These are phyloP conservation scores for Pygoscelis antarcticus DNA, from an alignment of 2,113 vertebrate genomes.

Conservation along the genomic window DNA sequence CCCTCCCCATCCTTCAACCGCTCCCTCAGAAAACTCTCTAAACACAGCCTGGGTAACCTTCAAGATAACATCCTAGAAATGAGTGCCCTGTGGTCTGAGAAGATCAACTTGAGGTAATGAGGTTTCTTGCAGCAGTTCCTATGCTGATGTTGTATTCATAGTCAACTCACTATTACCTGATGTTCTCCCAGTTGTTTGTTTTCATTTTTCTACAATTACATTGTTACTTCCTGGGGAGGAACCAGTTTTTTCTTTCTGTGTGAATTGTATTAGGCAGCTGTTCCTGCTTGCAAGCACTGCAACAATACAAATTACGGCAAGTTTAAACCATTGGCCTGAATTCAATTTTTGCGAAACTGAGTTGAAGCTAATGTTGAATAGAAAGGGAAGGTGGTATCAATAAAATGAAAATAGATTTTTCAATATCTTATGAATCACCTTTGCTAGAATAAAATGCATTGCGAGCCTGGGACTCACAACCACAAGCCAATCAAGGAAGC, in stretches of 20 bases:
- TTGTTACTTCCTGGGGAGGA: background rate
- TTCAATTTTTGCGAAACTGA: background rate
- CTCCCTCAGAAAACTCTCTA: background rate
- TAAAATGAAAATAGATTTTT: background rate
- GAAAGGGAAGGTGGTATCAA: background rate
- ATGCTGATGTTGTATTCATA: background rate
- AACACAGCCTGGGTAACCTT: background rate
- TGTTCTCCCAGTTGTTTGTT: background rate
- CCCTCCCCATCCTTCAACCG: background rate
- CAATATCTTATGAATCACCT: background rate
- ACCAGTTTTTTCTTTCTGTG: background rate
- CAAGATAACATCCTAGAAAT: rapidly evolving
- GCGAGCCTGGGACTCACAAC: background rate
- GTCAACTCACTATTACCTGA: background rate
- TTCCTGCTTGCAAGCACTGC: background rate
- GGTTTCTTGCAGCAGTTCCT: background rate
- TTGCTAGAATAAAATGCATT: background rate
- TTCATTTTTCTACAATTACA: background rate
- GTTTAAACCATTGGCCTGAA: background rate
- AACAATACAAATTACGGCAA: background rate
- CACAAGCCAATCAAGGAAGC: background rate
- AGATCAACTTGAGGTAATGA: background rate
- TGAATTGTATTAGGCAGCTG: background rate
- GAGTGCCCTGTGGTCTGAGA: background rate
- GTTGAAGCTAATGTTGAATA: background rate